These are phyloP conservation scores for Entelurus aequoreus DNA, from an alignment of 2,113 vertebrate genomes.

Conservation along the genomic window DNA sequence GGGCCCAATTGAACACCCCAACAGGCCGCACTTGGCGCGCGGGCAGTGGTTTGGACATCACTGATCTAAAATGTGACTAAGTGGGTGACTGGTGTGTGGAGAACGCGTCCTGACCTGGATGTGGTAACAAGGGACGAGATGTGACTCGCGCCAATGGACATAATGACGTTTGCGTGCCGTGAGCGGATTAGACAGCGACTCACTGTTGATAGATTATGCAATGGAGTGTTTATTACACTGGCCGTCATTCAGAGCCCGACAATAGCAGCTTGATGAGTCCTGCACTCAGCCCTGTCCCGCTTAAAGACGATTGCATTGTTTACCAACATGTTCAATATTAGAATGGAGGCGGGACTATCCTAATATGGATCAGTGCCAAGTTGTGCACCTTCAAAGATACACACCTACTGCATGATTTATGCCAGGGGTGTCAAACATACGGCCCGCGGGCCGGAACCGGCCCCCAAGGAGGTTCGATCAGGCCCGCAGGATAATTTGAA, in stretches of 20 bases:
- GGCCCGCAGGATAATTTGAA: too few species aligned
- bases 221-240: conserved; percentile 15
- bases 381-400: neutral
- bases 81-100: conserved; percentile 16
- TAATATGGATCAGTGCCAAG: neutral
- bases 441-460: too few species aligned
- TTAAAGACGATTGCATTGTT: conserved; percentile 13
- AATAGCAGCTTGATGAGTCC: conserved; percentile 32
- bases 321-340: neutral
- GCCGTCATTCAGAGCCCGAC: conserved; percentile 26
- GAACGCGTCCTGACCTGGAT: conserved; percentile 33
- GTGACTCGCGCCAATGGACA: conserved; percentile 29
- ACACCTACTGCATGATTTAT: neutral
- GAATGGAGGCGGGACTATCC: neutral
- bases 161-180: conserved; percentile 24
- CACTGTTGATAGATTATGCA: conserved; percentile 39
- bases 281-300: neutral
- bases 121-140: conserved; percentile 33
- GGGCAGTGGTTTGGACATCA: too few species aligned
- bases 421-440: too few species aligned
- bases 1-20: too few species aligned
- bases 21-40: too few species aligned
- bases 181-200: conserved; percentile 25
- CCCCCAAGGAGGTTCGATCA: too few species aligned
- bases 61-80: conserved; percentile 3